These are phyloP conservation scores for Mesocentrotus franciscanus DNA, from an alignment of 53 echinoderm and acorn worm genomes.

Conservation along the genomic window DNA sequence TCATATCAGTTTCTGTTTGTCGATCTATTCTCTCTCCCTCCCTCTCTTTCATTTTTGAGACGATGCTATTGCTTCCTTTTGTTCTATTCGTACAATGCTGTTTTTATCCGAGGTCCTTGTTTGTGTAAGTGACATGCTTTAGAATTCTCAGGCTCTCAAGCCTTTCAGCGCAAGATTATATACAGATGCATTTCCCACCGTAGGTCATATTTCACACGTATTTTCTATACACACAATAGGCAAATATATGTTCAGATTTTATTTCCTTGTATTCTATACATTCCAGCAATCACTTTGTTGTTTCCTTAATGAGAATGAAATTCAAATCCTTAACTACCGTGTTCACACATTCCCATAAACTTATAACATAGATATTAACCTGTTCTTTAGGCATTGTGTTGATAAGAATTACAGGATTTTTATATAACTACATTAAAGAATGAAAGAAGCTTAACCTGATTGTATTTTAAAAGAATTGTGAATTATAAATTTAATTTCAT, in stretches of 20 bases:
- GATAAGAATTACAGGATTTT: not conserved
- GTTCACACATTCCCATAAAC: no score
- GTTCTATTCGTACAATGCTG: conserved; percentile 34
- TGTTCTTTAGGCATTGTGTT: no score
- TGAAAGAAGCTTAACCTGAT: not conserved
- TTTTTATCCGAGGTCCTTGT: conserved; percentile 22
- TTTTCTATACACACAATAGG: not conserved
- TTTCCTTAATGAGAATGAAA: not conserved
- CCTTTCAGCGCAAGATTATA: not conserved
- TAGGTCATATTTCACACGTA: not conserved
- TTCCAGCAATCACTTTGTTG: not conserved
- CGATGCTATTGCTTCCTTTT: conserved; percentile 11
- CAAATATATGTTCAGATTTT: not conserved
- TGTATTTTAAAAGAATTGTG: not conserved
- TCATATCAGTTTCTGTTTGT: conserved; percentile 52
- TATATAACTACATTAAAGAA: not conserved
- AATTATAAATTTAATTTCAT: not conserved
- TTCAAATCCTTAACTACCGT: not conserved
- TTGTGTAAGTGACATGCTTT: not conserved
- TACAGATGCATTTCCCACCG: not conserved
- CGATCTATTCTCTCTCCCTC: not conserved
- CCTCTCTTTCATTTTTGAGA: not conserved
- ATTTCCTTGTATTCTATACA: conserved; percentile 1
- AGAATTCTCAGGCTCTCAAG: not conserved
- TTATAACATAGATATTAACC: no score